Conservation (phyloP, 2,888 invertebrate species). For the Allygus modestus region DNA sequence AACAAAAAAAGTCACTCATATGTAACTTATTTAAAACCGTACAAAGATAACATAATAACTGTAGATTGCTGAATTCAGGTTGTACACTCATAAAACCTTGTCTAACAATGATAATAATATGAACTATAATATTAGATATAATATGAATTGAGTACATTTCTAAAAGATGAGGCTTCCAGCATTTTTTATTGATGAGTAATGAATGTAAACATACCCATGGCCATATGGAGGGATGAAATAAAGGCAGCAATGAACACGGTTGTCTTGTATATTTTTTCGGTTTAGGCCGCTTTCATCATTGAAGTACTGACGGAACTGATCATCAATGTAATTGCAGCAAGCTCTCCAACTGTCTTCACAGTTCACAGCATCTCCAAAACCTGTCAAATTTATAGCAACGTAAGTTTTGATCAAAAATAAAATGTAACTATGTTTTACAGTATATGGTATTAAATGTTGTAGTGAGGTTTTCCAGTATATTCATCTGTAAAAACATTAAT, state of each 20-base stretch:
- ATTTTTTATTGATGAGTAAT: no score
- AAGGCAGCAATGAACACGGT: slow-evolving; percentile 96
- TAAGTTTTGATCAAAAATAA: no score
- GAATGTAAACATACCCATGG: slow-evolving; percentile 88
- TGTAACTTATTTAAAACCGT: neutral
- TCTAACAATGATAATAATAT: no score
- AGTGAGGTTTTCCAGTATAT: no score
- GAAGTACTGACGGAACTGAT: slow-evolving; percentile 86
- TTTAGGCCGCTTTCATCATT: slow-evolving; percentile 97
- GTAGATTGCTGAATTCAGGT: neutral
- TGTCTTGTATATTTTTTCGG: slow-evolving; percentile 95
- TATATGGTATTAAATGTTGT: no score
- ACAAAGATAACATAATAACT: neutral
- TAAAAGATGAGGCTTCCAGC: no score
- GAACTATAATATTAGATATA: no score
- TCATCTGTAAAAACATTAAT: no score
- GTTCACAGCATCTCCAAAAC: slow-evolving; percentile 95
- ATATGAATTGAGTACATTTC: no score
- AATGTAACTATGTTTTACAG: no score
- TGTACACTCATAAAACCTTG: no score
- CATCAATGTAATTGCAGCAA: slow-evolving; percentile 94
- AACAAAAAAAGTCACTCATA: no score
- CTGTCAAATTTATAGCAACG: slow-evolving; percentile 71
- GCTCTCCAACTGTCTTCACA: slow-evolving; percentile 96
- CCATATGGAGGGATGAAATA: slow-evolving; percentile 98